phyloP scores from a whole-genome alignment of 2,888 invertebrate species.

The Eurois occulta region DNA sequence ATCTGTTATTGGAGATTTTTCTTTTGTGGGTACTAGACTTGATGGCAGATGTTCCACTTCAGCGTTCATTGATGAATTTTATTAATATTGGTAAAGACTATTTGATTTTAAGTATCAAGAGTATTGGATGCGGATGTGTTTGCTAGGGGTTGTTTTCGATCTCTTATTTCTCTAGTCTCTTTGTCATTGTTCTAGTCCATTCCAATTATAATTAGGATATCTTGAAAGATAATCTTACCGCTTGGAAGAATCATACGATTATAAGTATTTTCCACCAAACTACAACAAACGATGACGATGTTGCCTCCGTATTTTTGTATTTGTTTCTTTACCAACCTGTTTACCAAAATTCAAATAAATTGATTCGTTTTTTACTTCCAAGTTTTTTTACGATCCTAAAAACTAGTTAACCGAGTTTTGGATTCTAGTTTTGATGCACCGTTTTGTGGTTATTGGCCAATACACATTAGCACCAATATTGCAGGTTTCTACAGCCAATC shows the following conservation, averaged over 20 bases:
- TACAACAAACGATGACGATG: conserved; percentile 34
- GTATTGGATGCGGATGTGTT: not conserved
- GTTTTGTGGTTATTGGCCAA: conserved; percentile 19
- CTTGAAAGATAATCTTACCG: conserved; percentile 13
- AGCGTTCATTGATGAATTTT: conserved; percentile 34
- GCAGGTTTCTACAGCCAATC: not conserved
- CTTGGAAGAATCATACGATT: conserved; percentile 3
- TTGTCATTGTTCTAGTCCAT: not conserved
- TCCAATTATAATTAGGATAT: conserved; percentile 8
- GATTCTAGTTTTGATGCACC: conserved; percentile 44
- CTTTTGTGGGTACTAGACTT: conserved; percentile 19
- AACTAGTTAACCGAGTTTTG: conserved; percentile 46
- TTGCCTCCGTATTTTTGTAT: conserved; percentile 18
- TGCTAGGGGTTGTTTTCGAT: not conserved
- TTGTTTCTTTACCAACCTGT: conserved; percentile 8
- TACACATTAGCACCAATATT: not conserved
- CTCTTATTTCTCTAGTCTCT: not conserved
- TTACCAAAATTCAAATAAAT: conserved; percentile 32
- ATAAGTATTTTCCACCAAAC: not conserved
- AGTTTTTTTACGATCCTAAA: conserved; percentile 26
- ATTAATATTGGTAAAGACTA: not conserved
- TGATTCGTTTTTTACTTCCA: conserved; percentile 31
- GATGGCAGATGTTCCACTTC: conserved; percentile 18
- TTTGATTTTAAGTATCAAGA: not conserved
- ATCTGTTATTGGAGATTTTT: conserved; percentile 31